Evolutionary conservation across 2,113 vertebrate genomes (phyloP), one percentile per base, ranked within the genome.

Genomic region (Microcebus lehilahytsara): DNA sequence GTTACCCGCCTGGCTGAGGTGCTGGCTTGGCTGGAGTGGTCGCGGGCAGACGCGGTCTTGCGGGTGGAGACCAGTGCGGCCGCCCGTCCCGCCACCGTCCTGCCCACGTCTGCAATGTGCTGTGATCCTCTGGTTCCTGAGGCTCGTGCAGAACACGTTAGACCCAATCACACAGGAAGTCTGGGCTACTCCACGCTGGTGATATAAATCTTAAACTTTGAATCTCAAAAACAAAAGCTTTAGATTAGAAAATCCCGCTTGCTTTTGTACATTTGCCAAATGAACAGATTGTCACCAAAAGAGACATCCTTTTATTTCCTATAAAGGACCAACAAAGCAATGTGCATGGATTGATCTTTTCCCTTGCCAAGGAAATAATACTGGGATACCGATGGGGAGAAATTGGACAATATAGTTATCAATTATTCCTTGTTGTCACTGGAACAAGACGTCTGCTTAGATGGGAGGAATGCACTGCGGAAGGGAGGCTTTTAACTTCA

Each of bases 381-480:
- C 11, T 25, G 30, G 17, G 34, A 25, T 40, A 37, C 3, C 5
- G 20, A 42, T 19, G 32, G 23, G 69, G 56, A 56, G 3, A 64
- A 27, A 69, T 0, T 69, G 27, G 49, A 46, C 89, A 84, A 53
- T 3, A 3, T 4, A 64, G 10, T 22, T 42, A 85, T 77, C 53
- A 56, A 17, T 14, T 69, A 85, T 6, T 46, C 13, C 60, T 9
- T 67, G 0, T 9, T 85, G 34, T 6, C 25, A 49, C 67, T 20
- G 23, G 84, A 92, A 60, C 0, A n/a, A 25, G 37, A 37, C 4
- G 1, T 51, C 14, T 53, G 7, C 32, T n/a, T 60, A 30, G 51
- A 56, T 34, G n/a, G 22, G 9, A 69, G n/a, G 6, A 32, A 3
- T 9, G 1, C 0, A n/a, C 22, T n/a, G 25, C 7, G 8, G 7